A percentile compares a stretch with the other conserved stretches of the same genome.
Conservation (phyloP, 2,113 vertebrate genomes). For the Rhabdornis inornatus region DNA sequence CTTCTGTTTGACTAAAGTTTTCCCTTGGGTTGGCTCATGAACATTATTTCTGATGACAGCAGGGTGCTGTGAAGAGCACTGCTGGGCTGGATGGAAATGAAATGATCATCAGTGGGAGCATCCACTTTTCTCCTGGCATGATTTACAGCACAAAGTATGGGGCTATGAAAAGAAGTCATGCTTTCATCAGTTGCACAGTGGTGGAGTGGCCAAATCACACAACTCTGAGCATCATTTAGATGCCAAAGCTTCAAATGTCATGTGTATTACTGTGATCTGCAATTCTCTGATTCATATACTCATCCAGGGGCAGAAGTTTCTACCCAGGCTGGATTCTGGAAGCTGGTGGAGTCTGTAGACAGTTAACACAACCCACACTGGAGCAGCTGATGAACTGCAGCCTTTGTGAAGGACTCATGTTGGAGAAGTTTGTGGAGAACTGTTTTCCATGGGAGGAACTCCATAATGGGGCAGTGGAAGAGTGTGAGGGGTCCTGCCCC, state of each 20-base stretch:
- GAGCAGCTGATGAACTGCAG: background rate
- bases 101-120: background rate
- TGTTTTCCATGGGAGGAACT: background rate
- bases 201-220: background rate
- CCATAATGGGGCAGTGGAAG: background rate
- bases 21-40: background rate
- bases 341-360: background rate
- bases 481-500: background rate
- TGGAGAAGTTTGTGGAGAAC: background rate
- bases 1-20: background rate
- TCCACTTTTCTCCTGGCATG: background rate
- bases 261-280: background rate
- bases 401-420: background rate
- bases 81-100: background rate
- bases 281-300: background rate
- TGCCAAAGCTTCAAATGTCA: background rate
- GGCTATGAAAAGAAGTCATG: background rate
- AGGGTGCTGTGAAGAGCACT: conserved; percentile 6
- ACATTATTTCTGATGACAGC: conserved; percentile 12
- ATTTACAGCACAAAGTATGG: background rate
- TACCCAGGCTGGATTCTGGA: background rate
- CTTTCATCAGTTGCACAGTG: background rate
- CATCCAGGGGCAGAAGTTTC: background rate
- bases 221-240: background rate
- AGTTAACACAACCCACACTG: background rate